These are phyloP conservation scores for Protaetia brevitarsis DNA, from an alignment of 1,140 invertebrate genomes.

Conservation along the genomic window DNA sequence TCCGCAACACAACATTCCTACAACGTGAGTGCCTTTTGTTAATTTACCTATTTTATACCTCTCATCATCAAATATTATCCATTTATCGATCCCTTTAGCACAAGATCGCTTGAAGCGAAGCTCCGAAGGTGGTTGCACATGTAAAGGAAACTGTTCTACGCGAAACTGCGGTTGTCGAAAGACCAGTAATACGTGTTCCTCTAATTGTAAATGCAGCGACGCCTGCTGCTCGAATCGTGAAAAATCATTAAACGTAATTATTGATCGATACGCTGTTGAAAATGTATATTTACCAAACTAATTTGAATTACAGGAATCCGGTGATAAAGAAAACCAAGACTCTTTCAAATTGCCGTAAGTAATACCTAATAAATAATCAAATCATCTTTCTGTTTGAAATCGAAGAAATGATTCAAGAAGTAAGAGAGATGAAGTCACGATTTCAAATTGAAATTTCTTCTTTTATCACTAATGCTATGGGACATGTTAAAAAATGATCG, in stretches of 20 bases:
- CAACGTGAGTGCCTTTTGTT: constrained; percentile 1
- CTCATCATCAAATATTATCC: background rate
- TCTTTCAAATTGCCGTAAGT: background rate
- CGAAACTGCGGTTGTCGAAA: constrained; percentile 60
- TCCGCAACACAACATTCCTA: constrained; percentile 8
- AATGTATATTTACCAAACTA: background rate
- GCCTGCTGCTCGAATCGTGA: constrained; percentile 52
- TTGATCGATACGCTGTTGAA: background rate
- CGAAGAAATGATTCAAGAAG: no score
- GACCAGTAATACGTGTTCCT: constrained; percentile 48
- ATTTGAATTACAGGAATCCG: background rate
- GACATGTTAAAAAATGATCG: background rate
- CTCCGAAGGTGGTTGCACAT: constrained; percentile 56
- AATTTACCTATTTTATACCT: background rate
- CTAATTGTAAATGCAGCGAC: constrained; percentile 55
- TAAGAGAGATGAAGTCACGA: no score
- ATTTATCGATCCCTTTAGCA: constrained; percentile 20
- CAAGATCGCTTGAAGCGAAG: constrained; percentile 47
- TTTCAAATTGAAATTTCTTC: background rate
- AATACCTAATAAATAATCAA: no score
- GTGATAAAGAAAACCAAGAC: background rate
- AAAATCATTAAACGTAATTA: background rate
- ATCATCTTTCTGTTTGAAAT: no score
- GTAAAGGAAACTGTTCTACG: constrained; percentile 58
- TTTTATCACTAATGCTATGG: background rate